Evolutionary conservation across 2,888 invertebrate genomes (phyloP), one percentile per base, ranked within the genome.

Genomic region (Troides oblongomaculatus): DNA sequence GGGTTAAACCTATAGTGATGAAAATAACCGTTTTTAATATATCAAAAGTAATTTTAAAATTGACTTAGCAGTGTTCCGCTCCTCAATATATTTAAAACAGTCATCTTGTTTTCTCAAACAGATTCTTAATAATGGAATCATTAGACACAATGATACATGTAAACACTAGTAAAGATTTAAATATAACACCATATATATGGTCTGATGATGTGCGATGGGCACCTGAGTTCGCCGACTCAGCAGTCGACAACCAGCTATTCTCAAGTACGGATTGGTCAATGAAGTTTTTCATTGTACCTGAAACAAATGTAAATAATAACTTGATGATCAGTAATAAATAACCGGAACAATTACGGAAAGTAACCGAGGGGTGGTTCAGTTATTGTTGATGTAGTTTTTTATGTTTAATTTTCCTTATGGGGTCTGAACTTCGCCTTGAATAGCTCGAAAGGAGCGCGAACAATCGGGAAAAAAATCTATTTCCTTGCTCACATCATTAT

Each of bases 251-350:
- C 92, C 92, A 93, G 79, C 91, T 87, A 84, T 92, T 93, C 84
- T 93, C 93, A 53, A 93, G 87, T 36, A 93, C 92, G 50, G 93
- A 93, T 79, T 93, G 93, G 77, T 93, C 93, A 66, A 93, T 90
- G 36, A 93, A 90, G 72, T 93, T 93, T 79, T 93, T 92, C 89
- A 93, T 88, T 71, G 92, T 91, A 78, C 93, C 93, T 68, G 50
- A 5, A 50, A 50, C 5, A 50, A 17, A 50, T 17, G 5, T 50
- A 17, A 3, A 10, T 39, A 39, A 39, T 39, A 39, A 39, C 39
- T 39, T 10, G 10, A 39, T 39, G 8, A 10, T 10, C 8, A 39
- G 39, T 10, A 39, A 1, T 39, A 39, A 39, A 39, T 39, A 39
- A 39, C 10, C 39, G 8, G 39, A 7, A 39, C 14, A 5, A 50